These are phyloP conservation scores for Cephus pulcher DNA, from an alignment of 2,888 invertebrate genomes.

Conservation along the genomic window DNA sequence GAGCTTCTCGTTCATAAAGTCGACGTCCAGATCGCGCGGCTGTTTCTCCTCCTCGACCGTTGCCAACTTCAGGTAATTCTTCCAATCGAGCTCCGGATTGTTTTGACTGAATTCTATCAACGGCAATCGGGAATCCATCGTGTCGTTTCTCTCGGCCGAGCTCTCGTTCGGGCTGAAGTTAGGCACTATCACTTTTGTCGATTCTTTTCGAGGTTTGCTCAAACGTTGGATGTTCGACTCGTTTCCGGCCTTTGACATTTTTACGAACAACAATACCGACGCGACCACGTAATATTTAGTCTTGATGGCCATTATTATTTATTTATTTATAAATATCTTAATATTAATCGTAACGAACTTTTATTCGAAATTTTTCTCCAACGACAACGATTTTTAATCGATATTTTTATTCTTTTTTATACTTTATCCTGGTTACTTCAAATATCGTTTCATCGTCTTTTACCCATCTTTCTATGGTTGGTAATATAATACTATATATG, in stretches of 20 bases:
- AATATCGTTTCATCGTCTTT: neutral
- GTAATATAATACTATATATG: no score
- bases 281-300: neutral
- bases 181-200: conserved; percentile 12
- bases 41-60: conserved; percentile 37
- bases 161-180: conserved; percentile 33
- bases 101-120: conserved; percentile 53
- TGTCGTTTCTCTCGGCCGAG: conserved; percentile 11
- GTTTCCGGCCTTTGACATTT: conserved; percentile 19
- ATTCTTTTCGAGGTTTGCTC: conserved; percentile 35
- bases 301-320: neutral
- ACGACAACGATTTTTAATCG: neutral
- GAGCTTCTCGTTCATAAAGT: conserved; percentile 57
- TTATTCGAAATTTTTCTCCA: neutral
- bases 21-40: conserved; percentile 49
- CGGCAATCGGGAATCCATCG: conserved; percentile 18
- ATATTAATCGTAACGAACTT: neutral
- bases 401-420: neutral
- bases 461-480: neutral
- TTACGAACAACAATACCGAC: neutral
- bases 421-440: neutral
- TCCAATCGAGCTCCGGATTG: conserved; percentile 62
- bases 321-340: neutral
- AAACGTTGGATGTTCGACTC: conserved; percentile 49
- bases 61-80: conserved; percentile 47